A percentile compares a stretch with the other conserved stretches of the same genome.
These are phyloP conservation scores for Pseudochirops cupreus DNA, from an alignment of 2,797 vertebrate species.

Conservation along the genomic window DNA sequence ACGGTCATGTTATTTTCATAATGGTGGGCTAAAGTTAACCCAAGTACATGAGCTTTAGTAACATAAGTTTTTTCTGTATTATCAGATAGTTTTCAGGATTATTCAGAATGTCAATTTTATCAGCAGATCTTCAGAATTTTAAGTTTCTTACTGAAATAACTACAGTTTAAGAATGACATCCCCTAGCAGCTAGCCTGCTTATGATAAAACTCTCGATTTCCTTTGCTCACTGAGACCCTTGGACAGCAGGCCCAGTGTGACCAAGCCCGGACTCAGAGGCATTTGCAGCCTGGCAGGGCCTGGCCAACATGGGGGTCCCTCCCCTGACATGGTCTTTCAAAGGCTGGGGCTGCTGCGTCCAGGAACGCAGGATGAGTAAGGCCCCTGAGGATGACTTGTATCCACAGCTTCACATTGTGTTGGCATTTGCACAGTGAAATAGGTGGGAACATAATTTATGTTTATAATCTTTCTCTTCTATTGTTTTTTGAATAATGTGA, in stretches of 20 bases:
- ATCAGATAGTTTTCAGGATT: neutral
- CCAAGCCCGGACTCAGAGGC: neutral
- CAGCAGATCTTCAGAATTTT: neutral
- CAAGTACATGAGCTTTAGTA: neutral
- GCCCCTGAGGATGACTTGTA: neutral
- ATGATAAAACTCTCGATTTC: neutral
- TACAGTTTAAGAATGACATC: neutral
- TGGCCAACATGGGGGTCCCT: neutral
- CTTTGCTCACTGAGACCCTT: neutral
- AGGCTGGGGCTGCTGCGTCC: too few relatives aligned
- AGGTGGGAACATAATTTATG: neutral
- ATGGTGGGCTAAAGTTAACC: neutral
- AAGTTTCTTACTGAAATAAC: neutral
- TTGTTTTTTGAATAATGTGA: neutral
- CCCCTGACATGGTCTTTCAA: neutral
- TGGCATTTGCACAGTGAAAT: conserved; percentile 22
- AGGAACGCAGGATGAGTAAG: neutral
- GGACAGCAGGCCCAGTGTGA: neutral
- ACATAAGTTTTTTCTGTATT: neutral
- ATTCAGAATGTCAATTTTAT: neutral
- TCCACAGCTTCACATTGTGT: neutral
- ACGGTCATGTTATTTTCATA: neutral
- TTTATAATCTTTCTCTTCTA: conserved; percentile 29
- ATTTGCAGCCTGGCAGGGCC: neutral
- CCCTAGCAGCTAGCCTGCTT: neutral